Conservation (phyloP, 2,113 vertebrate species). For the Macroglossus sobrinus region DNA sequence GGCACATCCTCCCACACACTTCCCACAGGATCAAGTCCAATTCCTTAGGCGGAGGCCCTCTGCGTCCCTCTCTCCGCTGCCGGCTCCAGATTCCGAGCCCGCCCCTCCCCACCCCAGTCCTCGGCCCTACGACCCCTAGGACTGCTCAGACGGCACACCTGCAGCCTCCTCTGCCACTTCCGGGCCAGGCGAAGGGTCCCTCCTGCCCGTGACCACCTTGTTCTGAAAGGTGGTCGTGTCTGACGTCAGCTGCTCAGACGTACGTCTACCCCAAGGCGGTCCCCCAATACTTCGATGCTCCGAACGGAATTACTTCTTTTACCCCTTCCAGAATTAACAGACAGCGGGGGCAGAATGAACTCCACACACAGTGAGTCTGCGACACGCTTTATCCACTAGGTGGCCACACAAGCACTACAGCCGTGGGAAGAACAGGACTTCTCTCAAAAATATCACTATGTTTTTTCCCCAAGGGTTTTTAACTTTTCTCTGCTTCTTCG, state of each 20-base stretch:
- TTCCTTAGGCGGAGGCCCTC: background rate
- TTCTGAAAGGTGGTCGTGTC: background rate
- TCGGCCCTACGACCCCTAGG: background rate
- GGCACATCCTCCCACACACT: background rate
- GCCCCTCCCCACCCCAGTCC: rapidly evolving
- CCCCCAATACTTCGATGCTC: background rate
- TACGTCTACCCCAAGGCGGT: rapidly evolving
- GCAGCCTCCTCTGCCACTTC: background rate
- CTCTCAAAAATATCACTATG: background rate
- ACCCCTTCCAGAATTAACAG: background rate
- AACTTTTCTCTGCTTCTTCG: rapidly evolving
- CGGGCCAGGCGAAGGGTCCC: background rate
- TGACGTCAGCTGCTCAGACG: background rate
- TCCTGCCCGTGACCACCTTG: background rate
- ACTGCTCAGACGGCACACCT: background rate
- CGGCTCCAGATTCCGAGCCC: background rate
- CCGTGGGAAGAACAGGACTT: background rate
- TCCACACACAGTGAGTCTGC: background rate
- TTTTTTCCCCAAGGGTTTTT: background rate
- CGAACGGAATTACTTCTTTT: background rate
- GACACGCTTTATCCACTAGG: background rate
- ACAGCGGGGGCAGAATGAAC: background rate
- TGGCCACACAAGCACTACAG: conserved; percentile 14
- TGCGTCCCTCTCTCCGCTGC: background rate
- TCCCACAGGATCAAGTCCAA: background rate